Percentiles rank a stretch among this genome's conserved stretches.
Evolutionary conservation across 2,113 vertebrate genomes (phyloP).

Genomic region (Halcyon malimbica): DNA sequence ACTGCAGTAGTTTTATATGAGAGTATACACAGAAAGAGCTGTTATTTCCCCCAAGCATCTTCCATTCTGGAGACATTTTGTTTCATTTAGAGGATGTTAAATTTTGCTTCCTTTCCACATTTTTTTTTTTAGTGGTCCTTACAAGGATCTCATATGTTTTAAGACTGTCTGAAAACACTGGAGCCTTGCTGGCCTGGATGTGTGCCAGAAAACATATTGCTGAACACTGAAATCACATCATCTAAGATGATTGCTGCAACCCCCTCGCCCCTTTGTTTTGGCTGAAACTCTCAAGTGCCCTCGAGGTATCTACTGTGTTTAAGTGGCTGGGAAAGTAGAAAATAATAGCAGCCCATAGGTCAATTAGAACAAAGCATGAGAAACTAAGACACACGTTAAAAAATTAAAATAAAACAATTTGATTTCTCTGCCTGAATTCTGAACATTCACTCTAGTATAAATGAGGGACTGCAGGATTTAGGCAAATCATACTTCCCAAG

Average conservation of each 20-base stretch:
- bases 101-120: not conserved
- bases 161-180: not conserved
- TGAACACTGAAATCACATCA: slow-evolving; percentile 54
- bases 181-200: slow-evolving; percentile 32
- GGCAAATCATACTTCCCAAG: not conserved
- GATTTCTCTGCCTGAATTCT: slow-evolving; percentile 1
- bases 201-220: slow-evolving; percentile 52
- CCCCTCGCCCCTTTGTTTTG: slow-evolving; percentile 35
- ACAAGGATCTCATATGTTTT: not conserved
- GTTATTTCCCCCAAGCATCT: not conserved
- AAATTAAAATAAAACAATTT: slow-evolving; percentile 25
- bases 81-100: not conserved
- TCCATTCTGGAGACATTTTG: not conserved
- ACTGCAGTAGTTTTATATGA: not conserved
- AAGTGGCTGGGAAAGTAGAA: slow-evolving; percentile 67
- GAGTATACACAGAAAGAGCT: not conserved
- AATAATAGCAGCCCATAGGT: slow-evolving; percentile 47
- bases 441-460: not conserved
- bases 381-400: slow-evolving; percentile 30
- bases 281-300: slow-evolving; percentile 57
- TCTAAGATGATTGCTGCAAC: slow-evolving; percentile 50
- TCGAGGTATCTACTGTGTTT: slow-evolving; percentile 34
- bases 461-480: not conserved
- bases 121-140: slow-evolving; percentile 7
- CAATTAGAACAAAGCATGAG: slow-evolving; percentile 54